Conservation (phyloP, 2,888 invertebrate species). For the Hirtodrosophila histrioides region DNA sequence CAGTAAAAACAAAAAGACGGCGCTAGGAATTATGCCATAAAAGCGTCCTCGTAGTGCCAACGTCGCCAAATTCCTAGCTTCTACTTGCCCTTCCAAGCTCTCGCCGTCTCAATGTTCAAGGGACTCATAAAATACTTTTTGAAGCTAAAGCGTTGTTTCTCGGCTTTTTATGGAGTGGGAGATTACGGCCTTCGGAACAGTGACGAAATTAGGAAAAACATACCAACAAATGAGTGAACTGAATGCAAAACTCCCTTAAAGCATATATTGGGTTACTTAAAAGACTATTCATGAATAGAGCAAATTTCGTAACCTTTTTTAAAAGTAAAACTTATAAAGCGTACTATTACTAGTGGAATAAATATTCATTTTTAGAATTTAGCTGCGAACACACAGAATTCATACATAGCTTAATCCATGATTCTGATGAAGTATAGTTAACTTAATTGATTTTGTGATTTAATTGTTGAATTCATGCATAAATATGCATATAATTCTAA, state of each 20-base stretch:
- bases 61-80: constrained; percentile 42
- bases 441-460: too few relatives aligned
- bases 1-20: constrained; percentile 64
- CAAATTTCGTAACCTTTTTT: not conserved
- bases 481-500: too few relatives aligned
- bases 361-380: too few relatives aligned
- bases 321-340: too few relatives aligned
- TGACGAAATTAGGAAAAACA: constrained; percentile 31
- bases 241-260: constrained; percentile 32
- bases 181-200: constrained; percentile 33
- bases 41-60: constrained; percentile 59
- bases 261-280: constrained; percentile 27
- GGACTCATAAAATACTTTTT: constrained; percentile 69
- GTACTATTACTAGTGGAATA: too few relatives aligned
- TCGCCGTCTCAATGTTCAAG: constrained; percentile 69
- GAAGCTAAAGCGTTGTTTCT: constrained; percentile 21
- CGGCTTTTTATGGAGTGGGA: constrained; percentile 17
- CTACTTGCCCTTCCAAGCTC: constrained; percentile 28
- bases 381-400: too few relatives aligned
- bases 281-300: not conserved
- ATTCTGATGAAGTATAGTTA: too few relatives aligned
- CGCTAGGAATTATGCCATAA: constrained; percentile 76
- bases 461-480: too few relatives aligned
- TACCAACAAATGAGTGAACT: constrained; percentile 49
- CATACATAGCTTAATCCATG: too few relatives aligned